Evolutionary conservation across 2,797 vertebrate genomes (phyloP), one percentile per base, ranked within the genome.

Genomic region (Neosalanx taihuensis): DNA sequence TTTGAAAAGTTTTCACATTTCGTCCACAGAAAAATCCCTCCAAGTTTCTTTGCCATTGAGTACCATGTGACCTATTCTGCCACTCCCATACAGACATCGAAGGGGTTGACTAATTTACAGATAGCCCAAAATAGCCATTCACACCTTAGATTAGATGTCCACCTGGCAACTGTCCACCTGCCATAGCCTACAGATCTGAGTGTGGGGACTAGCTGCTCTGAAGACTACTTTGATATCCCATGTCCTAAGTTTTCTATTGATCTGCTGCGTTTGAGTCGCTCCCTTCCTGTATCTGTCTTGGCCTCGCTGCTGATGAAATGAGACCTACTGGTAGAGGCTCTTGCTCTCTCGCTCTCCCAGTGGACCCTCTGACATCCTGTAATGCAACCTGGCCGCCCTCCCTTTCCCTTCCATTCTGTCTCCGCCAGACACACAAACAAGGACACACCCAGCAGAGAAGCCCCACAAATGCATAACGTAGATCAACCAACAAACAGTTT

Each of bases 301-400:
- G 35, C 17, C n/a, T 12, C 17, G 17, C 30, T 67, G 5, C 63
- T 65, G 62, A 58, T 67, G 31, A 23, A 62, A 41, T 61, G 26
- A 61, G 30, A 33, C 67, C 56, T 58, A 69, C 67, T 56, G 51
- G 53, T 51, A 56, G 29, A 68, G 29, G 31, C 67, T 68, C 18
- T 26, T 26, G 23, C 23, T 66, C 23, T 7, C 33, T 10, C 31
- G 6, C 12, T 37, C 5, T 69, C 53, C n/a, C 53, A 17, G 9
- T 26, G 20, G 57, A 69, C 51, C 67, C 12, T 23, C 64, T 41
- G 46, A 51, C 37, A 66, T 66, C 64, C 37, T 49, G 37, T 69
- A 37, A 35, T 69, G 53, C 20, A 41, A 35, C 56, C 67, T 37
- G 26, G 30, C 31, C 49, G 20, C 26, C 31, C 56, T 37, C 56